Base-by-base conservation (phyloP, 1,140 invertebrate species). In the Aphaenogaster rudis region DNA sequence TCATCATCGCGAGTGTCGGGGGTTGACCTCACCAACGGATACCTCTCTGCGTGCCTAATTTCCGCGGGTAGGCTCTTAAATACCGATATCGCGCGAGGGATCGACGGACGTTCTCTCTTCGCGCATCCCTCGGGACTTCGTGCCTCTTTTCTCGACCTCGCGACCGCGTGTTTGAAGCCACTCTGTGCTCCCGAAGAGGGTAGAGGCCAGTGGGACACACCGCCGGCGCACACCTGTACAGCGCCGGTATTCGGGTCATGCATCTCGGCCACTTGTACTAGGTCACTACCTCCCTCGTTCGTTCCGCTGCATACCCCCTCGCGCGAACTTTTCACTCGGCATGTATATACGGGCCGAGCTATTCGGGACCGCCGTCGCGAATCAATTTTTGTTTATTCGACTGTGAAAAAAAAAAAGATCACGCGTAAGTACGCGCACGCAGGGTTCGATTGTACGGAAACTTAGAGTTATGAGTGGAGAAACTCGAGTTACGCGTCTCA, bases 241-340 rank as follows among this genome's bases (percentile, higher is more conserved):
- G 81, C 77, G 87, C 81, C 90, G 93, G 93, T 93, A 94, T 94
- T 94, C 93, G 92, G 94, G 94, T 94, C 94, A 94, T 94, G 93
- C 92, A 94, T 94, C 93, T 94, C 94, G 94, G 93, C 88, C 93
- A 94, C 93, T 93, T 92, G 89, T 89, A 94, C 92, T 94, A 94
- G 94, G 93, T 94, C 94, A 94, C 91, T 94, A 93, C 91, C 87
- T 93, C 91, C 86, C 90, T 88, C 81, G 85, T 71, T 63, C 78
- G 54, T 77, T 50, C 52, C 66, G 33, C 61, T 28, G 69, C 84
- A 59, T 88, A 52, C 9, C 15, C 21, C 15, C 57, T n/a, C 36
- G 48, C 64, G 17, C 36, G 17, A 76, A 82, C 15, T 72, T 45
- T 42, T 36, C n/a, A 72, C 17, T 82, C 66, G 52, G 3, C 63